Conservation (phyloP, 2,888 invertebrate species). For the Campoplex nolae region DNA sequence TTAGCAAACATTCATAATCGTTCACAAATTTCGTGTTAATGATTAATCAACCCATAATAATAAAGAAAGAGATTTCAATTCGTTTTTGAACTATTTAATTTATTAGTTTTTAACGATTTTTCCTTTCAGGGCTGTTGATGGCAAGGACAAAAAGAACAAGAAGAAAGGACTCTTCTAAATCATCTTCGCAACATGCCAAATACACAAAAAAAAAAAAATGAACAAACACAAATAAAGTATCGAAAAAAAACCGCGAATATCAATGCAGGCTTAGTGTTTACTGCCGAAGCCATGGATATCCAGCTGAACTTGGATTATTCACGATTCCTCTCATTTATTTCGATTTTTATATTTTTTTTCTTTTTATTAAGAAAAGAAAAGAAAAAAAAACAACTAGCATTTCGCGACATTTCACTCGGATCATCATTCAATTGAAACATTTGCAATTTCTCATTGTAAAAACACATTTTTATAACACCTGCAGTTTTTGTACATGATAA, state of each 20-base stretch:
- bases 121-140: conserved; percentile 91
- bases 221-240: conserved; percentile 7
- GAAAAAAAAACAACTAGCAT: conserved; percentile 2
- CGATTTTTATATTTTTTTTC: neutral
- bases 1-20: conserved; percentile 15
- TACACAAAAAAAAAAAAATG: conserved; percentile 47
- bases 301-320: conserved; percentile 39
- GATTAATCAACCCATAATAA: neutral
- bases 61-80: neutral
- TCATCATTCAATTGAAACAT: conserved; percentile 54
- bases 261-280: conserved; percentile 52
- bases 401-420: conserved; percentile 47
- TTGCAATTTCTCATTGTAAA: conserved; percentile 65
- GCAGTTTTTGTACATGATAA: conserved; percentile 67
- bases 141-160: conserved; percentile 95
- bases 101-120: conserved; percentile 73
- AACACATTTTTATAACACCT: conserved; percentile 64
- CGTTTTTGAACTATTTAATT: conserved; percentile 21
- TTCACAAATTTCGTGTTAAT: conserved; percentile 2
- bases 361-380: neutral
- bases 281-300: conserved; percentile 52
- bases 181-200: conserved; percentile 71
- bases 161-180: conserved; percentile 95
- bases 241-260: conserved; percentile 54
- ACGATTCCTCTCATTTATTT: conserved; percentile 26